Base-by-base conservation (phyloP, 2,888 invertebrate genomes). In the Chaetogeoica ovagalla region DNA sequence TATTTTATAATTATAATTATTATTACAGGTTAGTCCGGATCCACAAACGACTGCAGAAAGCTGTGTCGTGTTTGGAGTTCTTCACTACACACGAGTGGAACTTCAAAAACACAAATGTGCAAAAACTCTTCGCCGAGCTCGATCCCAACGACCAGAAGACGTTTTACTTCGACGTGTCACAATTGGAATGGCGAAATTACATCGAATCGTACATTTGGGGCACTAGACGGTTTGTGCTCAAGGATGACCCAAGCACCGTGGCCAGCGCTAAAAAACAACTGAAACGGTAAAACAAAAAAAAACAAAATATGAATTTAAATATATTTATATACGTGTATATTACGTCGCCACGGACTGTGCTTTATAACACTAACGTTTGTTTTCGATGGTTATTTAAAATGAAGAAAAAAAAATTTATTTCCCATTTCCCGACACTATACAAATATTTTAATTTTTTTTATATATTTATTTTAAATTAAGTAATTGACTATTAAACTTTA, bases 1-100 rank as follows among this genome's bases (percentile, higher is more conserved):
- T 30, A 30, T 4, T 30, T 30, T 15, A 15, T 48, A 13, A 15
- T 48, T 48, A 48, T 15, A 1, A 48, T 48, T 48, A 15, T 55
- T 55, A 19, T 19, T 4, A 60, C 83, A 89, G 89, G 83, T 88
- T 89, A 87, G 88, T 89, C 82, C 86, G 86, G 82, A 85, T 88
- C 59, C 89, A 89, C 83, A 86, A 86, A 81, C 87, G 87, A 82
- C 86, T 90, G 76, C 87, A 87, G 82, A 86, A 86, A 82, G 87
- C 89, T 3, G 86, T 88, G 70, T 85, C 85, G 71, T 86, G 86
- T n/a, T 84, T 90, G 72, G 86, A 88, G 82, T 90, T 87, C 85
- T 90, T 90, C 85, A 89, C 89, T 30, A 87, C 87, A 30, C 86
- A 88, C 76, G 87, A 89, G 82, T 90, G 89, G 89, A 84, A 84